Evolutionary conservation across 2,113 vertebrate genomes (phyloP).

Genomic region (Rhombomys opimus): DNA sequence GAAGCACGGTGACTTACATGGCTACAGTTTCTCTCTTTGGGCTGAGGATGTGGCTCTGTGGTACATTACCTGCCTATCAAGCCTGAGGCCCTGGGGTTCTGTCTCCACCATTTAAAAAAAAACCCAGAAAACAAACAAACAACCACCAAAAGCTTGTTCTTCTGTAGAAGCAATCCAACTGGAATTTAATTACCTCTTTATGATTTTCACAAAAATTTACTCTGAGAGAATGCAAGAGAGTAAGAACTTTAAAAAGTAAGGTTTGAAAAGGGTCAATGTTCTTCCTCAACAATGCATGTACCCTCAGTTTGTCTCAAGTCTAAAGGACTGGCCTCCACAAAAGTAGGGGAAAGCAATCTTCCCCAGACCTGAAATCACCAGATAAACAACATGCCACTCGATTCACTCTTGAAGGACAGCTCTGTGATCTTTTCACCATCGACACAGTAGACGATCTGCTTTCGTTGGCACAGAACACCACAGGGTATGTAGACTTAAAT

Average conservation of each 20-base stretch:
- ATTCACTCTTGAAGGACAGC: neutral
- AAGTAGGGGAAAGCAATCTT: neutral
- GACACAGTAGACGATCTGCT: neutral
- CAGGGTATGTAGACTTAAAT: neutral
- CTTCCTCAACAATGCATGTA: neutral
- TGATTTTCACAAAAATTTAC: constrained; percentile 31
- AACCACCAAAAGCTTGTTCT: neutral
- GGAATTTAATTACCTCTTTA: constrained; percentile 52
- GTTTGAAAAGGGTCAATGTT: constrained; percentile 1
- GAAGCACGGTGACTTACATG: neutral
- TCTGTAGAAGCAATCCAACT: constrained; percentile 4
- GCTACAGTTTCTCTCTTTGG: neutral
- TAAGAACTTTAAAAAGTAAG: constrained; percentile 24
- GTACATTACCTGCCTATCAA: neutral
- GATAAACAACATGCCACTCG: neutral
- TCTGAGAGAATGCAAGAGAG: neutral
- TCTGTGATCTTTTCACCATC: neutral
- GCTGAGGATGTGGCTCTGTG: neutral
- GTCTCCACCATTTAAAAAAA: neutral
- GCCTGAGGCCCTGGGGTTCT: neutral
- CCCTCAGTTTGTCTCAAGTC: neutral
- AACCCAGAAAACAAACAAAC: neutral
- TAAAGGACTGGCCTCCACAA: neutral
- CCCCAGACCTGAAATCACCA: neutral
- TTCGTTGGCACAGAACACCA: neutral